phyloP scores from a whole-genome alignment of 2,888 invertebrate species.

The Cantharis nigra region DNA sequence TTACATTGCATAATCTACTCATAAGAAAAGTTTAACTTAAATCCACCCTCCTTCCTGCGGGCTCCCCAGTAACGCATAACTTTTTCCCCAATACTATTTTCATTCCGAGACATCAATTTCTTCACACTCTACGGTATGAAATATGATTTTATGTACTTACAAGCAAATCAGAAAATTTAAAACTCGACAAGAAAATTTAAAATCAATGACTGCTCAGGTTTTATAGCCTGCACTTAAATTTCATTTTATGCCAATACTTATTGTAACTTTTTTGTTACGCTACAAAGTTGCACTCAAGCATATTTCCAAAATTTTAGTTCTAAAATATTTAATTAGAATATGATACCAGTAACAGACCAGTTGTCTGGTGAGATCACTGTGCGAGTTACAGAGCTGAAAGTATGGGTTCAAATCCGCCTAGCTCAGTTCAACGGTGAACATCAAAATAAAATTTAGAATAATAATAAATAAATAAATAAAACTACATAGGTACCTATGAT shows the following conservation, averaged over 20 bases:
- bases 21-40: conserved; percentile 6
- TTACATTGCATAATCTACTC: conserved; percentile 17
- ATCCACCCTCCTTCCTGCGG: conserved; percentile 32
- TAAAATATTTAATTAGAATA: too few relatives aligned
- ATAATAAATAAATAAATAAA: too few relatives aligned
- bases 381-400: too few relatives aligned
- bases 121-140: conserved; percentile 47
- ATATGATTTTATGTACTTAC: conserved; percentile 52
- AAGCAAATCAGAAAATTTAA: conserved; percentile 46
- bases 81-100: conserved; percentile 51
- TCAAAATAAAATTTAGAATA: too few relatives aligned
- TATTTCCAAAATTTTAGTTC: background rate
- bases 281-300: background rate
- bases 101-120: conserved; percentile 55
- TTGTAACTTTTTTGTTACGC: background rate
- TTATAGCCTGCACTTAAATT: conserved; percentile 20
- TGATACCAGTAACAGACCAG: too few relatives aligned
- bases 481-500: too few relatives aligned
- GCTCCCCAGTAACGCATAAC: conserved; percentile 45
- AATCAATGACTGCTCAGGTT: conserved; percentile 26
- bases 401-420: too few relatives aligned
- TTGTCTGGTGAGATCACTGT: too few relatives aligned
- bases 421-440: too few relatives aligned
- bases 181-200: conserved; percentile 40
- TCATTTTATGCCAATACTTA: conserved; percentile 22